phyloP scores from a whole-genome alignment of 2,113 vertebrate species.

The Atlantisia rogersi region DNA sequence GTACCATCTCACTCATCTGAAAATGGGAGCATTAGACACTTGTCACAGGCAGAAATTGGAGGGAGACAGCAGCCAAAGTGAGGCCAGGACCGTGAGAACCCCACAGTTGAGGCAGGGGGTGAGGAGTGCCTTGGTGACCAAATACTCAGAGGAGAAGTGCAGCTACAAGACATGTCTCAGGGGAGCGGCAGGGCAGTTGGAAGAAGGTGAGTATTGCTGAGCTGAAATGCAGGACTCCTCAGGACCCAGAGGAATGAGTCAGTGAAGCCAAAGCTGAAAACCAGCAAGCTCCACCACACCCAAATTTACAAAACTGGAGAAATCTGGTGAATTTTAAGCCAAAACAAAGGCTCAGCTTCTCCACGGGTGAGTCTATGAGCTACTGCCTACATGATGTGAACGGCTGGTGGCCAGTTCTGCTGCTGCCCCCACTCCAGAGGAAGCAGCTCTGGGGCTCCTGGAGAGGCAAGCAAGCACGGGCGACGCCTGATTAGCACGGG shows the following conservation, averaged over 20 bases:
- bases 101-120: neutral
- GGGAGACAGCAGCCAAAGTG: neutral
- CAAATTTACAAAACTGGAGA: neutral
- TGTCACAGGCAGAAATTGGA: neutral
- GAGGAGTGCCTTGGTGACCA: neutral
- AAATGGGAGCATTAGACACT: neutral
- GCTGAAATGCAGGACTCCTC: neutral
- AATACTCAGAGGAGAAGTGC: neutral
- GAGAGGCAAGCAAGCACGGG: neutral
- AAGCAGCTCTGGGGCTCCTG: rapidly evolving
- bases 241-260: neutral
- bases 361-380: neutral
- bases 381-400: neutral
- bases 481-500: neutral
- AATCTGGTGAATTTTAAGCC: neutral
- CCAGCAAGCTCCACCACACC: neutral
- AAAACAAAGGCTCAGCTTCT: neutral
- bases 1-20: neutral
- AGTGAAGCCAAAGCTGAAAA: neutral
- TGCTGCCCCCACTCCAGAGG: neutral
- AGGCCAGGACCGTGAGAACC: neutral
- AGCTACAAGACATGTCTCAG: neutral
- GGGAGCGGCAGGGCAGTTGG: neutral
- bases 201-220: neutral
- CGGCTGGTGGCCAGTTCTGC: rapidly evolving